A percentile compares a stretch with the other conserved stretches of the same genome.
Evolutionary conservation across 1,140 invertebrate species (phyloP).

Genomic region (Rhysida immarginata): DNA sequence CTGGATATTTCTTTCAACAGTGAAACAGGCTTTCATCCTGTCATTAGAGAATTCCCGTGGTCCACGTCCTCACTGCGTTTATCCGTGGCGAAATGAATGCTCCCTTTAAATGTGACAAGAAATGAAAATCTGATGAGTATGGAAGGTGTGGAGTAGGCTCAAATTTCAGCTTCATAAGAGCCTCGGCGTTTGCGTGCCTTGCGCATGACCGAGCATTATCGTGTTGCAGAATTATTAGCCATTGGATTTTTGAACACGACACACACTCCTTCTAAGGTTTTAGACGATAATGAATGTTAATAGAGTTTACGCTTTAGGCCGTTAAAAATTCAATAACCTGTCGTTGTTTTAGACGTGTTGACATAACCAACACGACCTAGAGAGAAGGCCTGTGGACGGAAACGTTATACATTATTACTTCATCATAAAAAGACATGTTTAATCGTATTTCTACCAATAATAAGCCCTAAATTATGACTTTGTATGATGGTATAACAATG

Average conservation of each 20-base stretch:
- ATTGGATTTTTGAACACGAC: neutral
- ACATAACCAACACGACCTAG: no score
- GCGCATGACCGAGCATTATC: neutral
- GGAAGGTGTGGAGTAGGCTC: neutral
- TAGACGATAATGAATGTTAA: no score
- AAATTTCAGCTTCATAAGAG: neutral
- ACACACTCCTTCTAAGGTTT: neutral
- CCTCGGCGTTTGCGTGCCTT: neutral
- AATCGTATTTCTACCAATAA: no score
- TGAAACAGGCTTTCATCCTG: neutral
- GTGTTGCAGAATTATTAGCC: neutral
- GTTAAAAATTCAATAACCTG: no score
- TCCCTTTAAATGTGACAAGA: neutral
- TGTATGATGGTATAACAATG: no score
- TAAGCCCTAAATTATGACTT: no score
- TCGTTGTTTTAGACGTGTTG: no score
- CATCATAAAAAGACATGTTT: no score
- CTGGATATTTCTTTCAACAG: neutral
- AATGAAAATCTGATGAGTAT: neutral
- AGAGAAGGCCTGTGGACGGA: no score
- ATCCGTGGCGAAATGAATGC: neutral
- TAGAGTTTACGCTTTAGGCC: no score
- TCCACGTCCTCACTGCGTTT: neutral
- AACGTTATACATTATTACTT: no score
- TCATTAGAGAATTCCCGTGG: neutral